Evolutionary conservation across 2,888 invertebrate species (phyloP), one percentile per base, ranked within the genome.

Genomic region (Torymus auratus): DNA sequence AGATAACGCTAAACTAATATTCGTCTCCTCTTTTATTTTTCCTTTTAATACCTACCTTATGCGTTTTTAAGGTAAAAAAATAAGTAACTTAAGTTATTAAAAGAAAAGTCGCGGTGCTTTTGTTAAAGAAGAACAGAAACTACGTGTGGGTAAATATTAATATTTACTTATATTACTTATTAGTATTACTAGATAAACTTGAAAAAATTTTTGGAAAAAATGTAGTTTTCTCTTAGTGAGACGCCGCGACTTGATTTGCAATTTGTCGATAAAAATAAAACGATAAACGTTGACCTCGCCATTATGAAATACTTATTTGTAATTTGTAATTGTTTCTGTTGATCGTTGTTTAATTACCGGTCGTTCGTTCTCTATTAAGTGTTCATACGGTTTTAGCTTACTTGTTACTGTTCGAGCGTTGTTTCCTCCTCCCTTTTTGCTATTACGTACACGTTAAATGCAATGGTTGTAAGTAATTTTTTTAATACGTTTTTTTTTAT

Each of bases 241-340:
- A 53, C 60, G 67, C 60, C 60, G 60, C 12, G 75, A 60, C 15
- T 61, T 17, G 0, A 67, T 75, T 53, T 61, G 11, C 12, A 52
- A 23, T 50, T 50, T 58, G 5, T n/a, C n/a, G 20, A 67, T 64
- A 55, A 55, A 55, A 55, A 61, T 41, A 62, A 15, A 55, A 41
- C 15, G 15, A 67, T 41, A 85, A 84, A 84, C 80, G 82, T 84
- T 85, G 83, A 87, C 84, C 84, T 86, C 84, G 84, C 82, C 83
- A 75, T 85, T 83, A 85, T 69, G 76, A 85, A 85, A 86, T 85
- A 82, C 50, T 53, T 60, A 23, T 67, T 68, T 50, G 55, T 81
- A 85, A 87, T 86, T 86, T 50, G 55, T 81, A 85, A 87, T 86
- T 86, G 82, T 85, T 87, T 86, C 83, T 84, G 84, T 86, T 85